Percentiles rank a stretch among this genome's conserved stretches.
phyloP scores from a whole-genome alignment of 2,797 vertebrate species.

The Apogon hyalosoma region DNA sequence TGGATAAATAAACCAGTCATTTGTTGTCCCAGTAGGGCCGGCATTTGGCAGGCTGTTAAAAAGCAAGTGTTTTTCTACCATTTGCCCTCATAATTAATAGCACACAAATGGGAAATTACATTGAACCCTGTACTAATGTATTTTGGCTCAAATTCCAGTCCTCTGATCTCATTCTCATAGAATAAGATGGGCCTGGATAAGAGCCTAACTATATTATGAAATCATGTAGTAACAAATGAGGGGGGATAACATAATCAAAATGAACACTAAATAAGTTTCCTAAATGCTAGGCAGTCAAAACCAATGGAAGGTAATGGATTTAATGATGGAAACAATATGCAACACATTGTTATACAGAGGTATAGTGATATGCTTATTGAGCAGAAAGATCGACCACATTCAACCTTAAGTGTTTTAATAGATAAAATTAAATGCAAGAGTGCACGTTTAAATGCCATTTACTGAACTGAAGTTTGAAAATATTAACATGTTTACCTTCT shows the following conservation, averaged over 20 bases:
- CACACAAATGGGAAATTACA: conserved; percentile 63
- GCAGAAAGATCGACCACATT: too few relatives aligned
- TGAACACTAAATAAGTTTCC: too few relatives aligned
- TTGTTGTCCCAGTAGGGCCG: conserved; percentile 44
- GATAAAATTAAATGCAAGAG: conserved; percentile 6
- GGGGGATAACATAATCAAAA: too few relatives aligned
- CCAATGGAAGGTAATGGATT: too few relatives aligned
- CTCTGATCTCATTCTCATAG: conserved; percentile 40
- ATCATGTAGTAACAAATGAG: conserved; percentile 11
- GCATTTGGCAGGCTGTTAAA: conserved; percentile 65
- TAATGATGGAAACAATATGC: too few relatives aligned
- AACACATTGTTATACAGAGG: too few relatives aligned
- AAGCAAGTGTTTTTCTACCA: conserved; percentile 41
- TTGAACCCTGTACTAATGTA: conserved; percentile 56
- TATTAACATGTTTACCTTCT: too few relatives aligned
- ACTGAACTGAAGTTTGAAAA: background rate
- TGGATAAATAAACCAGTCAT: conserved; percentile 60
- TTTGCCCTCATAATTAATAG: conserved; percentile 68
- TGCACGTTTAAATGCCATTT: background rate
- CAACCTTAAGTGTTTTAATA: background rate
- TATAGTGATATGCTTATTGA: too few relatives aligned
- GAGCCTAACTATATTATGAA: conserved; percentile 50
- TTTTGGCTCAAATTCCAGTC: conserved; percentile 57
- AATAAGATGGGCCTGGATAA: conserved; percentile 42
- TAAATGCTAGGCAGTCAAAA: too few relatives aligned